phyloP scores from a whole-genome alignment of 2,888 invertebrate genomes.

The Plebejus melissa region DNA sequence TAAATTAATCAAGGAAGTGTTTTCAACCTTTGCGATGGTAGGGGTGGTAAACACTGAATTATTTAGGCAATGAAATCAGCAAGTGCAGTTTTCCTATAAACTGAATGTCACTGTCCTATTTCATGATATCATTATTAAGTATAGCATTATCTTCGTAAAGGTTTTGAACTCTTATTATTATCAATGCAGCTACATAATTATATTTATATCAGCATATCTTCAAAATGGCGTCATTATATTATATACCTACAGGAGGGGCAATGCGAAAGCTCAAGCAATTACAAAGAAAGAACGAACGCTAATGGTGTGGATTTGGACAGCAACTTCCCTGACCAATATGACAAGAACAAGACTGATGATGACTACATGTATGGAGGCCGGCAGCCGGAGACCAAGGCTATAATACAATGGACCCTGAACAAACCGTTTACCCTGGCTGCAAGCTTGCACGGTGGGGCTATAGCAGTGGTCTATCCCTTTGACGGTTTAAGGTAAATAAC shows the following conservation, averaged over 20 bases:
- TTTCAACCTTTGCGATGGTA: too few relatives aligned
- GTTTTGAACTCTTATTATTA: neutral
- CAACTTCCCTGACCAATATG: slow-evolving; percentile 95
- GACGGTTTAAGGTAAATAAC: slow-evolving; percentile 86
- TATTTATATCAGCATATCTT: too few relatives aligned
- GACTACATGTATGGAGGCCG: slow-evolving; percentile 77
- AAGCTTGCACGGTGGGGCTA: slow-evolving; percentile 96
- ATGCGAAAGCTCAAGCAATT: slow-evolving; percentile 84
- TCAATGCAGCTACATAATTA: neutral
- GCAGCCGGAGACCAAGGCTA: slow-evolving; percentile 92
- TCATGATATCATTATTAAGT: neutral
- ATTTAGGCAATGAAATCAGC: neutral
- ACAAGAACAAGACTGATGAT: slow-evolving; percentile 59
- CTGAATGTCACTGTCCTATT: neutral
- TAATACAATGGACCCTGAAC: slow-evolving; percentile 92
- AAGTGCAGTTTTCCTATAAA: neutral
- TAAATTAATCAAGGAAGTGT: too few relatives aligned
- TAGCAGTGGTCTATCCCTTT: slow-evolving; percentile 98
- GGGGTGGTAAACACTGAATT: neutral
- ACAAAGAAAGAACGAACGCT: slow-evolving; percentile 89
- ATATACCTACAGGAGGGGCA: slow-evolving; percentile 82
- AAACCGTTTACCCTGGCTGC: slow-evolving; percentile 95
- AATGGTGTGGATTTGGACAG: slow-evolving; percentile 91
- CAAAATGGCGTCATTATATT: slow-evolving; percentile 41
- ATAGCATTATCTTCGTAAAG: neutral